Evolutionary conservation across 1,140 invertebrate species (phyloP), one percentile per base, ranked within the genome.

Genomic region (Hormaphis cornu): DNA sequence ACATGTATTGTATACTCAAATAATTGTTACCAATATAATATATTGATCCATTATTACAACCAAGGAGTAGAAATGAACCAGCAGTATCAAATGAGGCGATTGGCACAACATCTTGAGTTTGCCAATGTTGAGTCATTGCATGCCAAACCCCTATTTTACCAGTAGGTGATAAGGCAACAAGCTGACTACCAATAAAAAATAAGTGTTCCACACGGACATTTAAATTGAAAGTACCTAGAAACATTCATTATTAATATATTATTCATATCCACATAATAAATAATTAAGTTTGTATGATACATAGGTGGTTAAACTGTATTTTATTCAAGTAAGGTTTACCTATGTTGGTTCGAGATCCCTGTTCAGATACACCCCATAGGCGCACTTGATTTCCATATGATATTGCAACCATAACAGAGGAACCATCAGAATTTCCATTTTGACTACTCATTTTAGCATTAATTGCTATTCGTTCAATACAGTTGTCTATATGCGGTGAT

Each of bases 141-240:
- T 98, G 95, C 95, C 95, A 98, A 18, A 99, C 95, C 8, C 95
- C 95, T 71, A 97, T 93, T 82, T 97, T 97, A n/a, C 95, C 95
- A 22, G 88, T 87, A 3, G 89, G 85, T 42, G 93, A 95, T 18
- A 98, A 81, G 3, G 95, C 95, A 14, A 98, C 95, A 37, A 98
- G 79, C 76, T 98, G 95, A 73, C 90, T 95, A 14, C 95, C 95
- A 79, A 98, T 97, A 76, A 98, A 99, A 77, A 98, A 93, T 48
- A 99, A 81, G 79, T 95, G 92, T 77, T 98, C 95, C 1, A 98
- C 93, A 1, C 90, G 83, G 1, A 95, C 93, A 73, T 91, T 89
- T 7, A 97, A 80, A 79, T 93, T 94, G 75, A 97, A 97, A 44
- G 87, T 91, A 37, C 86, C 86, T 86, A 75, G 61, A 78, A 78